Base-by-base conservation (phyloP, 1,140 invertebrate species). In the Ctenoplectra terminalis region DNA sequence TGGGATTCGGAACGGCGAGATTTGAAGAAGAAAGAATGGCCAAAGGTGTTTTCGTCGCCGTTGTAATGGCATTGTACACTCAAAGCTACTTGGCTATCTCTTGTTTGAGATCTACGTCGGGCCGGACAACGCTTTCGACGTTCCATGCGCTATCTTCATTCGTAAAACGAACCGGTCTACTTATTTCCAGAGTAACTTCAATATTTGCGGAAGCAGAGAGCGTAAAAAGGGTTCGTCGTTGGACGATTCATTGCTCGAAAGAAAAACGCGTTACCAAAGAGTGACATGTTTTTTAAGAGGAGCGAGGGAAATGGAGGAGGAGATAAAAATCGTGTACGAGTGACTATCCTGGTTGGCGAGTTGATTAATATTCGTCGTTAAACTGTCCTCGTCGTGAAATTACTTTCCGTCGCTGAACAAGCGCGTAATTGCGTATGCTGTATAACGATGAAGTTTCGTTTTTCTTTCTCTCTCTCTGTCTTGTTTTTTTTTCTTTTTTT, bases 361-460 rank as follows among this genome's bases (percentile, higher is more conserved):
- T 64, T 73, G 70, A 80, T 80, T 80, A 80, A 80, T 71, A 60
- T 70, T 40, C 52, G 69, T 50, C 74, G 74, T 77, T 69, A 77
- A 77, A 77, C 43, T 50, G 56, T 52, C 69, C 69, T 63, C 56
- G 20, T n/a, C 23, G 77, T 26, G 48, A 64, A 80, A 80, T 73
- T 80, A 73, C 69, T 63, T 54, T 26, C 50, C 70, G 48, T 26
- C 69, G 26, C 6, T 31, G 77, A 63, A 64, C 77, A 52, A 43
- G 31, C 48, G 71, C 37, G 58, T 52, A 63, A 73, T 80, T 80
- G 48, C 70, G 23, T 34, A 40, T 31, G 69, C 43, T 9, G 17
- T 40, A 26, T 78, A 70, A 78, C 56, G 43, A 70, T 34, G 29
- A 37, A 46, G 23, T 70, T 48, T n/a, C 20, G 1, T 64, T 31